These are phyloP conservation scores for Glandiceps talaboti DNA, from an alignment of 53 echinoderm and acorn worm species.

Conservation along the genomic window DNA sequence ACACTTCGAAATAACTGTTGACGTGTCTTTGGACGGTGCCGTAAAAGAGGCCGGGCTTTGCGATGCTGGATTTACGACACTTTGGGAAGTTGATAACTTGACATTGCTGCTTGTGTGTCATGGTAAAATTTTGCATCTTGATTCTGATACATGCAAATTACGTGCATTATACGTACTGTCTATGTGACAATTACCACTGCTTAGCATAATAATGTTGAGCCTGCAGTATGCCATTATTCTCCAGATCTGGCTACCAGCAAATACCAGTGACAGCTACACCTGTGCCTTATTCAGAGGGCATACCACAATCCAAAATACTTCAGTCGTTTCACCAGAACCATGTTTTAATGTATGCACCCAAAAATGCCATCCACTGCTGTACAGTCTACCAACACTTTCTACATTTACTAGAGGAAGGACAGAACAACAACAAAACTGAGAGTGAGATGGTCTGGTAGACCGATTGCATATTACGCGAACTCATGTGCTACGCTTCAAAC, in stretches of 20 bases:
- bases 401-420: too few species aligned
- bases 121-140: background rate
- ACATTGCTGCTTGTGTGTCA: background rate
- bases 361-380: background rate
- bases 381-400: background rate
- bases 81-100: too few species aligned
- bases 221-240: background rate
- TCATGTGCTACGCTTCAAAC: background rate
- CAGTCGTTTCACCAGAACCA: background rate
- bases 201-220: background rate
- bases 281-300: background rate
- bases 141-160: background rate
- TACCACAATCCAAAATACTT: background rate
- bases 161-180: background rate
- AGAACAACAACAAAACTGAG: background rate
- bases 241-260: background rate
- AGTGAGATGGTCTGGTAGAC: background rate
- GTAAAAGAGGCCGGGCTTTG: too few species aligned
- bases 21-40: too few species aligned
- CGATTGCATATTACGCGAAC: background rate
- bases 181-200: background rate
- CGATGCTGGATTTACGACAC: too few species aligned
- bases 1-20: too few species aligned
- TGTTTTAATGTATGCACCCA: background rate
- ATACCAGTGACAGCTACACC: background rate